These are phyloP conservation scores for Pogonomyrmex barbatus DNA, from an alignment of 1,140 invertebrate species.

Conservation along the genomic window DNA sequence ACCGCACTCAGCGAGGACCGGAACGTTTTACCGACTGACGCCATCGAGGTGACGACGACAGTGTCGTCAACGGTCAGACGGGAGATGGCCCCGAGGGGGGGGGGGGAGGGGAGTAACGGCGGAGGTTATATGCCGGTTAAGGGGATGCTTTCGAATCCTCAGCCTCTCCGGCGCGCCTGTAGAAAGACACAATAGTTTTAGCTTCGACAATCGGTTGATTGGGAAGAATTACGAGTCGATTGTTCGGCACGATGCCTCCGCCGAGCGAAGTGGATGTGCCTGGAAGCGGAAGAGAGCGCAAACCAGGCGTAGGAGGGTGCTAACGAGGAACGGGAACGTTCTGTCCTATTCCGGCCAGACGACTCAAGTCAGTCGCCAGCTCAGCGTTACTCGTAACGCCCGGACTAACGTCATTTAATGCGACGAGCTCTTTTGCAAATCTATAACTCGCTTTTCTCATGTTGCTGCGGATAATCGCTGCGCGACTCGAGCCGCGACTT, in stretches of 20 bases:
- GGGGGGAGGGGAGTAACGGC: background rate
- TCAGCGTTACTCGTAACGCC: slow-evolving; percentile 80
- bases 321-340: slow-evolving; percentile 81
- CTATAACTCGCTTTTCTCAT: slow-evolving; percentile 21
- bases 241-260: slow-evolving; percentile 76
- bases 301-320: slow-evolving; percentile 68
- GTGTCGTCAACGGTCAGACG: slow-evolving; percentile 51
- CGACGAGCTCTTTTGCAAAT: slow-evolving; percentile 63
- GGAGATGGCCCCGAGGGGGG: background rate
- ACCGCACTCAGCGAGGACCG: slow-evolving; percentile 75
- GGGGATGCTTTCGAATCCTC: slow-evolving; percentile 64
- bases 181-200: slow-evolving; percentile 82
- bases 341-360: slow-evolving; percentile 57
- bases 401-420: slow-evolving; percentile 79
- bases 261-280: slow-evolving; percentile 73
- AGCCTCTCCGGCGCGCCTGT: background rate
- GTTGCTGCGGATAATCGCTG: background rate
- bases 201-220: slow-evolving; percentile 83
- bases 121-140: slow-evolving; percentile 57
- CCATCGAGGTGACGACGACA: slow-evolving; percentile 45
- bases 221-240: slow-evolving; percentile 84
- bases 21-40: slow-evolving; percentile 67
- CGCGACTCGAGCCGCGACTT: background rate
- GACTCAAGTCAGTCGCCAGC: slow-evolving; percentile 67
- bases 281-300: slow-evolving; percentile 71